Base-by-base conservation (phyloP, 2,888 invertebrate genomes). In the Leucophenga maculata region DNA sequence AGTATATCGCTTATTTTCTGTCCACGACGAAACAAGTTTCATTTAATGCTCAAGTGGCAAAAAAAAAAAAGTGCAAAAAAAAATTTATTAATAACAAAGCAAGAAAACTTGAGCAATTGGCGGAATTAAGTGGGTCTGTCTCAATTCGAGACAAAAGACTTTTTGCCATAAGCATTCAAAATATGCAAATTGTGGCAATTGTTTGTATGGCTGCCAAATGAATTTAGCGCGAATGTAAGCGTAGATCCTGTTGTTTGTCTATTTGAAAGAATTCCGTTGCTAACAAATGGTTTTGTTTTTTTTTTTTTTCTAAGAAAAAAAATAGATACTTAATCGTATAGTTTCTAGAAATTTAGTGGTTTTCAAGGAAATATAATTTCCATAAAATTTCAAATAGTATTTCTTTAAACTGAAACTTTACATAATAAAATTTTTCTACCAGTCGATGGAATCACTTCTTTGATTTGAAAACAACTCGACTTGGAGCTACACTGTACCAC, bases 11-110 rank as follows among this genome's bases (percentile, higher is more conserved):
- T 13, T 22, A 60, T 68, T 67, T 69, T 44, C 11, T 16, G n/a
- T n/a, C 39, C 22, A 69, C 52, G 46, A 67, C 31, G 60, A 57
- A 57, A 57, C 57, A 26, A 26, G 57, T 57, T 57, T 57, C 14
- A 22, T 57, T n/a, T 26, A 13, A 26, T 57, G 14, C 16, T 16
- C 48, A 48, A 48, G 48, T 48, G 48, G 48, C 48, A 48, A n/a
- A 48, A 48, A 50, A n/a, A 50, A 11, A 50, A 50, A 50, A 50
- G 16, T 16, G 6, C 1, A 50, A n/a, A 39, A 39, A 39, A 39
- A 39, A 39, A 39, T 39, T 39, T 18, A 50, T 11, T 50, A 50
- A 50, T 18, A 50, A 50, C 18, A 50, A 50, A 50, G 50, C 50
- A 50, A 18, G 11, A 39, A 57, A 57, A 57, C 57, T 57, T n/a